Percentiles rank a stretch among this genome's conserved stretches.
phyloP scores from a whole-genome alignment of 2,113 vertebrate genomes.

The Petrocephalus zakoni region DNA sequence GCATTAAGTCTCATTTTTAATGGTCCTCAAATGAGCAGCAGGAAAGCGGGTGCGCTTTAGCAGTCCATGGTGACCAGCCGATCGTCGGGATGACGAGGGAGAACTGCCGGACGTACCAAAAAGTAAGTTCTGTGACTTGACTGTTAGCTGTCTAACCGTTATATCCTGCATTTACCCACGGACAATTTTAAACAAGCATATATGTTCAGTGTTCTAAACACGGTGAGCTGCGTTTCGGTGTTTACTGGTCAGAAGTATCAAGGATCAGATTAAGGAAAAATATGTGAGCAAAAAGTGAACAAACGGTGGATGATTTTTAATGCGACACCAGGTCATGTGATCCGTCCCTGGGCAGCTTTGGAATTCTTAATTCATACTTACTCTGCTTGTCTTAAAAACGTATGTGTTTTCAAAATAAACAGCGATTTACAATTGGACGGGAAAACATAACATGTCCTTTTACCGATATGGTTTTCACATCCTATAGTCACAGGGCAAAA shows the following conservation, averaged over 20 bases:
- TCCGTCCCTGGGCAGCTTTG: background rate
- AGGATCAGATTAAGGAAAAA: background rate
- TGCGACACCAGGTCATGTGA: conserved; percentile 22
- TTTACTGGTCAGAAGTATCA: background rate
- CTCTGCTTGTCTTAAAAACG: background rate
- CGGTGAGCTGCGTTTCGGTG: background rate
- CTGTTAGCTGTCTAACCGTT: background rate
- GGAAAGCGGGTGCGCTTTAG: background rate
- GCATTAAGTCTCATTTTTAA: background rate
- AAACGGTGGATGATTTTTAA: background rate
- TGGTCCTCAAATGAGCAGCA: background rate
- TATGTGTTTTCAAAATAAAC: background rate
- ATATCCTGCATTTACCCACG: background rate
- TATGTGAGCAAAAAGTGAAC: background rate
- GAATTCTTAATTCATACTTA: background rate
- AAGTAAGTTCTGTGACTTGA: conserved; percentile 59
- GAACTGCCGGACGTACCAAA: conserved; percentile 66
- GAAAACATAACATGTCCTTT: background rate
- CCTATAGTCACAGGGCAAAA: background rate
- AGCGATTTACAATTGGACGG: background rate
- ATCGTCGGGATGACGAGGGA: conserved; percentile 64
- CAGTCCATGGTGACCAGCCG: background rate
- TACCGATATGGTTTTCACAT: background rate
- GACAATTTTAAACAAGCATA: background rate
- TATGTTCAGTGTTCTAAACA: background rate